Base-by-base conservation (phyloP, 2,888 invertebrate species). In the Tinea pellionella region DNA sequence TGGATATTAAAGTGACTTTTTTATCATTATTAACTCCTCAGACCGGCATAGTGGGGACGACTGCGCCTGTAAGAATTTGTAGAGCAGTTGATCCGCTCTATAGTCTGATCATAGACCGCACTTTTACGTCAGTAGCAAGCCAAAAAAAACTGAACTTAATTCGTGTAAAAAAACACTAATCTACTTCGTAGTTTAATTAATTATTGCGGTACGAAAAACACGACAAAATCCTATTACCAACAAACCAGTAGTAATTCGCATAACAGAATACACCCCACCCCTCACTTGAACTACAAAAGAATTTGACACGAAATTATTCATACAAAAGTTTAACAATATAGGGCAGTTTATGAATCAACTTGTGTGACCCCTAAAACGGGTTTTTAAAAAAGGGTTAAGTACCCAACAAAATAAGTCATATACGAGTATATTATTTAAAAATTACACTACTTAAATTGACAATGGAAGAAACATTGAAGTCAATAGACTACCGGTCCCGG, bases 401-500 rank as follows among this genome's bases (percentile, higher is more conserved):
- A 63, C 62, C 55, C 53, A 32, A 62, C 53, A 53, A 57, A 57
- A 57, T 57, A 57, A 56, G 63, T 60, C 61, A 61, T 63, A 60
- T 56, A 59, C 58, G 47, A 58, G 69, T 73, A 66, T 64, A 74
- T 73, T 73, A 73, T 73, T 74, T 68, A 64, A 73, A 71, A 71
- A 74, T 74, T 73, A 75, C 71, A 70, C 61, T 61, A 61, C 61
- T 61, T 61, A 61, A 43, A 13, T 18, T 18, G 57, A 61, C 57
- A 61, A 61, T 57, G 43, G 19, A 51, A 13, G 30, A 19, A 19
- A 30, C n/a, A 13, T 16, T 18, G 18, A 32, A 60, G 60, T 60
- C 60, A 57, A 57, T 57, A 15, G n/a, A 12, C 8, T 32, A 57
- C 55, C 55, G 19, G 55, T 72, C 65, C 59, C 65, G 68, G 68